phyloP scores from a whole-genome alignment of 2,797 vertebrate genomes.

The Neosilurus mollespiculum region DNA sequence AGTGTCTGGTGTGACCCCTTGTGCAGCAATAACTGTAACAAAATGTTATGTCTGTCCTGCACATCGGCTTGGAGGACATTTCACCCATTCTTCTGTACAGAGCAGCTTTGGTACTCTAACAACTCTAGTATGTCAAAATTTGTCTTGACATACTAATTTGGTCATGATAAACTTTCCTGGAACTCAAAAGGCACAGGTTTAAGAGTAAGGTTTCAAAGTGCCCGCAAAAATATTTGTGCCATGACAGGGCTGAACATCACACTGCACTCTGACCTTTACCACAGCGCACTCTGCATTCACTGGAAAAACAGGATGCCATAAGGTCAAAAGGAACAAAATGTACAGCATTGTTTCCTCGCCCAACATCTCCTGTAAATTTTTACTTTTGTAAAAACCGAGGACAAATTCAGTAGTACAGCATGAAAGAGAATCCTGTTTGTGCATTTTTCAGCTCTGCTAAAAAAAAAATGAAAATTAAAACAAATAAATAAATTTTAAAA shows the following conservation, averaged over 20 bases:
- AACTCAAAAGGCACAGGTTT: neutral
- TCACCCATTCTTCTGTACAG: too few species aligned
- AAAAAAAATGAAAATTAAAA: too few species aligned
- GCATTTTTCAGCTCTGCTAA: neutral
- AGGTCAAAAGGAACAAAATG: slow-evolving; percentile 44
- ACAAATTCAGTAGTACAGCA: neutral
- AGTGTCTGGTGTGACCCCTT: too few species aligned
- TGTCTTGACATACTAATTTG: neutral
- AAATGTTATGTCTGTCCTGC: too few species aligned
- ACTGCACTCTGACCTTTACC: slow-evolving; percentile 14
- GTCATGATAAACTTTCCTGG: neutral
- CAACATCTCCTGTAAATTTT: slow-evolving; percentile 32
- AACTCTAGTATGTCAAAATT: too few species aligned
- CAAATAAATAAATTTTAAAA: neutral
- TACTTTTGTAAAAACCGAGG: neutral
- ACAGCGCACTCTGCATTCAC: slow-evolving; percentile 11
- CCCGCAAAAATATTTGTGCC: neutral
- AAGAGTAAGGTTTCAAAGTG: neutral
- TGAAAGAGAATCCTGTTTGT: neutral
- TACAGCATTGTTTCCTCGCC: neutral
- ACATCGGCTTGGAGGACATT: too few species aligned
- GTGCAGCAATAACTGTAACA: too few species aligned
- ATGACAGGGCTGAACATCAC: slow-evolving; percentile 1
- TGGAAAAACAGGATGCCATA: slow-evolving; percentile 55
- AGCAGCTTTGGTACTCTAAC: too few species aligned